Conservation (phyloP, 1,140 invertebrate species). For the Gryllus bimaculatus region DNA sequence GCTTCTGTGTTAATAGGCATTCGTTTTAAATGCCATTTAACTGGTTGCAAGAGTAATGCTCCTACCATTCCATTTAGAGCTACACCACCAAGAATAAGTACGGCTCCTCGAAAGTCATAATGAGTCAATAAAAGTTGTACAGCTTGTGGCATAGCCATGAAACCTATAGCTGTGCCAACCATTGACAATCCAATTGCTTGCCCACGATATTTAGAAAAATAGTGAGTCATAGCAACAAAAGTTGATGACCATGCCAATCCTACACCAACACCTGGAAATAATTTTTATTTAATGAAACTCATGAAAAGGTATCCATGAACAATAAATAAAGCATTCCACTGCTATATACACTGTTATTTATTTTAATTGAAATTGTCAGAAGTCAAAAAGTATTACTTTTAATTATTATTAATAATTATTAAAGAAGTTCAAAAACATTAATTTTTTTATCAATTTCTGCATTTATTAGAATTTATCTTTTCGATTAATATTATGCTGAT, state of each 20-base stretch:
- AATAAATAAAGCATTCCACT: too few relatives aligned
- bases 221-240: conserved; percentile 63
- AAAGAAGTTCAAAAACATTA: too few relatives aligned
- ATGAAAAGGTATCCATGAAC: too few relatives aligned
- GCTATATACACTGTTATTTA: too few relatives aligned
- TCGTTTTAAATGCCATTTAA: conserved; percentile 46
- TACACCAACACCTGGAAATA: conserved; percentile 52
- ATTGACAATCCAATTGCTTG: conserved; percentile 65
- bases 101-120: conserved; percentile 52
- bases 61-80: conserved; percentile 56
- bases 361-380: too few relatives aligned
- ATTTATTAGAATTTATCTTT: too few relatives aligned
- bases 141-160: conserved; percentile 65
- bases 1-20: conserved; percentile 38
- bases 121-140: conserved; percentile 47
- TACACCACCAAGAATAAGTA: conserved; percentile 53
- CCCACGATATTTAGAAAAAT: conserved; percentile 60
- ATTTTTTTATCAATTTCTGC: too few relatives aligned
- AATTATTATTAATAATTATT: too few relatives aligned
- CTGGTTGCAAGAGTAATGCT: conserved; percentile 53
- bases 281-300: not conserved
- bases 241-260: conserved; percentile 58
- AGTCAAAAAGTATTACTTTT: too few relatives aligned
- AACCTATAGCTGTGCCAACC: conserved; percentile 62
- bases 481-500: too few relatives aligned